These are phyloP conservation scores for Ichneumoninae sp. DNA, from an alignment of 2,888 invertebrate species.

Conservation along the genomic window DNA sequence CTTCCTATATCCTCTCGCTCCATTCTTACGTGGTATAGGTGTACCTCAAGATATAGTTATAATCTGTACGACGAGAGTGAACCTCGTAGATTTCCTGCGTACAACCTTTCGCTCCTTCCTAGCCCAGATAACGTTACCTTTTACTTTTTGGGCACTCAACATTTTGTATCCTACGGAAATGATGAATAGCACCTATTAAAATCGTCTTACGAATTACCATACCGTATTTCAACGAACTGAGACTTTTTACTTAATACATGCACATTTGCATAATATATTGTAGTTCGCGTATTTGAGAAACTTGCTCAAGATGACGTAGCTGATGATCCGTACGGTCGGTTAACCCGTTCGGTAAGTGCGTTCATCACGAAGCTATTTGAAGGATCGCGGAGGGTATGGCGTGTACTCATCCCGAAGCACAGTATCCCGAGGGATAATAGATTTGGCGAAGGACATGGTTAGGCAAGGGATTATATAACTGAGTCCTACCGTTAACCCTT, in stretches of 20 bases:
- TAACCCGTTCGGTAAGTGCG: conserved; percentile 44
- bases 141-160: background rate
- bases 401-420: conserved; percentile 44
- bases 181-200: background rate
- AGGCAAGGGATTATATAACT: conserved; percentile 76
- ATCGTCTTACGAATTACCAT: background rate
- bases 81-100: conserved; percentile 37
- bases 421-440: conserved; percentile 72
- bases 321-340: conserved; percentile 1
- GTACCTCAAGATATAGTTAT: conserved; percentile 30
- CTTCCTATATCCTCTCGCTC: conserved; percentile 22
- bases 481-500: conserved; percentile 44
- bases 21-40: conserved; percentile 20
- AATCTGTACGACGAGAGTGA: background rate
- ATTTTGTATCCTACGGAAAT: background rate
- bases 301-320: background rate
- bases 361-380: conserved; percentile 52
- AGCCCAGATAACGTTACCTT: background rate
- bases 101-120: conserved; percentile 9
- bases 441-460: conserved; percentile 74
- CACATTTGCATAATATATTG: background rate
- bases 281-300: background rate
- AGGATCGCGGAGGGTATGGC: conserved; percentile 27
- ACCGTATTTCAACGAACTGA: background rate
- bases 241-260: background rate